Evolutionary conservation across 2,113 vertebrate species (phyloP).

Genomic region (Cervus canadensis): DNA sequence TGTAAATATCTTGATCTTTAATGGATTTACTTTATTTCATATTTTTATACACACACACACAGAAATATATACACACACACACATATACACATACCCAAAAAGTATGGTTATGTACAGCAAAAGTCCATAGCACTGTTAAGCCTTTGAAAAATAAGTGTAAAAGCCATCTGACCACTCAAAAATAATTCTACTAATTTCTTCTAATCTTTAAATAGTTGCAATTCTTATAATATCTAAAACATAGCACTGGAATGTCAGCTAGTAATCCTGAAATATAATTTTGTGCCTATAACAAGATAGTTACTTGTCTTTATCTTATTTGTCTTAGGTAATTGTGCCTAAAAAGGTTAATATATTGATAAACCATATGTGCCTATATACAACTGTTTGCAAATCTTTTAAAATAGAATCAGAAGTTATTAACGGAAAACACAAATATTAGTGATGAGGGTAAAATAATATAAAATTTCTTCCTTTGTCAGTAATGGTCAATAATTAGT

Average conservation of each 20-base stretch:
- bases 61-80: no score
- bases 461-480: neutral
- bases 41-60: neutral
- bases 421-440: neutral
- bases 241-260: neutral
- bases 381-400: neutral
- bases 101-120: neutral
- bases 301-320: neutral
- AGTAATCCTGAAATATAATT: conserved; percentile 29
- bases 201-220: neutral
- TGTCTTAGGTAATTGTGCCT: neutral
- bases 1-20: neutral
- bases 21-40: neutral
- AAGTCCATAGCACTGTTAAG: neutral
- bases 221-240: neutral
- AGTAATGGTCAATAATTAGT: neutral
- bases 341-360: neutral
- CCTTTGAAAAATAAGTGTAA: conserved; percentile 24
- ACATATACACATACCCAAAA: neutral
- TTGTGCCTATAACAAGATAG: neutral
- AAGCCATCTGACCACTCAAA: neutral
- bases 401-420: conserved; percentile 3
- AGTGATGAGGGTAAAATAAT: conserved; percentile 14
- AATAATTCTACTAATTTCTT: neutral
- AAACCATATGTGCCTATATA: neutral